Conservation (phyloP, 2,888 invertebrate species). For the Bellardia bayeri region DNA sequence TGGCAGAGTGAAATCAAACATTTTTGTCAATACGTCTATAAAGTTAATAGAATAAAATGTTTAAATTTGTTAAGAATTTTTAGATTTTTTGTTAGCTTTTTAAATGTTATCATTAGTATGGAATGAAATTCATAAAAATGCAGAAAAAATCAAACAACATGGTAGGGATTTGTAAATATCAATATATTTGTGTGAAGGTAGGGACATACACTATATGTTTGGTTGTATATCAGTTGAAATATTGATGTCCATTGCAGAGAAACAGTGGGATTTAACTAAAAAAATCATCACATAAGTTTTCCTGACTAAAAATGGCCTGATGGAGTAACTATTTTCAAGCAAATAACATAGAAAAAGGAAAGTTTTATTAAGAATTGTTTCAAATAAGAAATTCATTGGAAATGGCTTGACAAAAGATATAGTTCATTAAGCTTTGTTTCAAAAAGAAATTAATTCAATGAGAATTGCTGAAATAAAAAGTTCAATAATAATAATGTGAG, state of each 20-base stretch:
- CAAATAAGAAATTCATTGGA: too few relatives aligned
- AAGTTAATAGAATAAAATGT: conserved; percentile 41
- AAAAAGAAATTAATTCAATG: too few relatives aligned
- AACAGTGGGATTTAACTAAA: neutral
- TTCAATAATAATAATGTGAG: too few relatives aligned
- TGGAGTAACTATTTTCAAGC: too few relatives aligned
- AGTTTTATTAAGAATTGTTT: too few relatives aligned
- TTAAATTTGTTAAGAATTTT: conserved; percentile 6
- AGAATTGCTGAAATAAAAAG: too few relatives aligned
- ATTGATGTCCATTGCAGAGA: conserved; percentile 36
- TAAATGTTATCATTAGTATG: conserved; percentile 10
- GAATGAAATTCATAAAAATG: conserved; percentile 6
- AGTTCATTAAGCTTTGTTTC: too few relatives aligned
- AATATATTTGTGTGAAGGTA: neutral
- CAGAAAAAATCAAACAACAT: neutral
- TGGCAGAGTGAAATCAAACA: conserved; percentile 50
- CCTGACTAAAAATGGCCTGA: too few relatives aligned
- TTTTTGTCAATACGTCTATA: conserved; percentile 59
- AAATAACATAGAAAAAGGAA: too few relatives aligned
- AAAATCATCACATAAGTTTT: too few relatives aligned
- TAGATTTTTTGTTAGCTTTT: neutral
- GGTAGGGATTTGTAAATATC: conserved; percentile 7
- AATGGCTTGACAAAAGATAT: too few relatives aligned
- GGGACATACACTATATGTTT: neutral
- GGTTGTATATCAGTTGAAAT: conserved; percentile 28